Base-by-base conservation (phyloP, 1,140 invertebrate genomes). In the Pseudachorutes palmiensis region DNA sequence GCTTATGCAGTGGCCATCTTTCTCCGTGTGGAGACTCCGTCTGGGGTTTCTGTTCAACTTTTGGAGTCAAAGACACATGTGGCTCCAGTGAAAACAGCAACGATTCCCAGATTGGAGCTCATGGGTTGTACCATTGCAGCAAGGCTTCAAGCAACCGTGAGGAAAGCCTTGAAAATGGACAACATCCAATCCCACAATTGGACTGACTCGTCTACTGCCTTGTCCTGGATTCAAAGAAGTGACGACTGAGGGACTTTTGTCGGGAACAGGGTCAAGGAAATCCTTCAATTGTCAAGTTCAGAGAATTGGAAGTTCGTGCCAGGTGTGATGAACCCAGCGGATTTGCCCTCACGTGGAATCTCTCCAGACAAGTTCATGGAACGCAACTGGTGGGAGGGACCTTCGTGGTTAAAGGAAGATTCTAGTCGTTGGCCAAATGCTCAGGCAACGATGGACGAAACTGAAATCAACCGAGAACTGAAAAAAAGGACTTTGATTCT, bases 221-320 rank as follows among this genome's bases (percentile, higher is more conserved):
- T 78, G 31, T 33, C 45, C 12, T 77, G 76, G 75, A 72, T 78
- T 2, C 64, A 65, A 32, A 24, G 36, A 22, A 65, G 67, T 19
- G 71, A 73, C n/a, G 9, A 29, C 32, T 74, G 72, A 70, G 62
- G 19, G n/a, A 60, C 60, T 24, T 75, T 75, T 64, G 73, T 75
- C 2, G 2, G 30, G n/a, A 75, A 75, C 41, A 24, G 70, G 48
- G 67, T 68, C 14, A 31, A 73, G 60, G 71, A 75, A 55, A 75
- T 75, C 3, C 31, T 33, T 29, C 5, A 29, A n/a, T 29, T 26
- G 12, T 14, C 32, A 5, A 19, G 22, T 28, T 3, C 33, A 12
- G 12, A 26, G 14, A 61, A 69, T 28, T 67, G 66, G 66, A 64
- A 41, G 9, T 59, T 66, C 32, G 60, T 67, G 2, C 66, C 66